These are phyloP conservation scores for Orientallactaga bullata DNA, from an alignment of 2,113 vertebrate species.

Conservation along the genomic window DNA sequence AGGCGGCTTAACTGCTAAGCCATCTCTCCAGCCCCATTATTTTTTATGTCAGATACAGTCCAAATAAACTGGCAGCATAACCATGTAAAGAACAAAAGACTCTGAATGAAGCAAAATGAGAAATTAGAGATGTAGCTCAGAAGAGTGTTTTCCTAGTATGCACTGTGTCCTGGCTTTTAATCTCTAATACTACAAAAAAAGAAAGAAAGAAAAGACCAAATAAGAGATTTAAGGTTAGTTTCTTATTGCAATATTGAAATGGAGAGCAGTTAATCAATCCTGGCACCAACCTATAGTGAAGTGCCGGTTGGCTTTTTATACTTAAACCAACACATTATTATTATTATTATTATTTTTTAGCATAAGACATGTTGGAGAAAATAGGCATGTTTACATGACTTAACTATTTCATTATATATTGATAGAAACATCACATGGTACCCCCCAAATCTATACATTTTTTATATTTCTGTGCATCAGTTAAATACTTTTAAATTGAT, in stretches of 20 bases:
- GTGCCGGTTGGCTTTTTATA: not conserved
- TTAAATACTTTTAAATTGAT: not conserved
- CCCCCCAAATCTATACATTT: not conserved
- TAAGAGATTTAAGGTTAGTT: not conserved
- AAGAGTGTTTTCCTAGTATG: not conserved
- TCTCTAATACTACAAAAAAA: not conserved
- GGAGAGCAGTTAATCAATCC: not conserved
- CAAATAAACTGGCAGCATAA: not conserved
- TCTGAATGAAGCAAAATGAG: not conserved
- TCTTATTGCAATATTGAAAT: not conserved
- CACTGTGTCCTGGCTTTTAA: too few species aligned
- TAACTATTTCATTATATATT: too few species aligned
- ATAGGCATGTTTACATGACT: not conserved
- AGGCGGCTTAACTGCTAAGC: too few species aligned
- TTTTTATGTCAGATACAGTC: not conserved
- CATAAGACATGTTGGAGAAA: not conserved
- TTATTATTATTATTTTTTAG: not conserved
- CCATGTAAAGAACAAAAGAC: not conserved
- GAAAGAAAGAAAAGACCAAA: not conserved
- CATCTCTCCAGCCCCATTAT: too few species aligned
- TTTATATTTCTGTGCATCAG: not conserved
- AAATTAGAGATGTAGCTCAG: not conserved
- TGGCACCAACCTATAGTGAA: not conserved
- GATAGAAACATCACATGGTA: not conserved
- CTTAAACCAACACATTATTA: too few species aligned